Percentiles rank a stretch among this genome's conserved stretches.
These are phyloP conservation scores for Mythimna pallens DNA, from an alignment of 2,888 invertebrate genomes.

Conservation along the genomic window DNA sequence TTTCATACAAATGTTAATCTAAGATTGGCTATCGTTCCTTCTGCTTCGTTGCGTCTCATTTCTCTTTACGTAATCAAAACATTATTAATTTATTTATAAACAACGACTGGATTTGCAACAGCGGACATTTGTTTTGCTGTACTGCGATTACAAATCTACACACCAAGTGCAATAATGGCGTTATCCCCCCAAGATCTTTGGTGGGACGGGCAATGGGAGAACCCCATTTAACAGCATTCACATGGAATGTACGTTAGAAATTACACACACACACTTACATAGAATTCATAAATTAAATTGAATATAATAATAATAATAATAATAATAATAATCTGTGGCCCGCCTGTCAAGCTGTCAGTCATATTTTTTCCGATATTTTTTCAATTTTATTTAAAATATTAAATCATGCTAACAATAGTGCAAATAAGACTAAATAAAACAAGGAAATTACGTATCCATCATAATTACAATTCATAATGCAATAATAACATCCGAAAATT, in stretches of 20 bases:
- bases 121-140: conserved; percentile 12
- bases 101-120: conserved; percentile 6
- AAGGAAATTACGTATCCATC: too few relatives aligned
- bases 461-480: too few relatives aligned
- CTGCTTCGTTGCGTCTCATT: conserved; percentile 35
- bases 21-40: conserved; percentile 27
- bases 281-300: too few relatives aligned
- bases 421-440: too few relatives aligned
- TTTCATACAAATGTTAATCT: conserved; percentile 36
- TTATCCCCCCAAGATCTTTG: conserved; percentile 47
- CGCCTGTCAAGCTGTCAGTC: too few relatives aligned
- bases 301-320: too few relatives aligned
- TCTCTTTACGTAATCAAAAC: conserved; percentile 33
- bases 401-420: too few relatives aligned
- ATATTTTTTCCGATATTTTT: too few relatives aligned
- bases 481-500: too few relatives aligned
- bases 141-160: conserved; percentile 18
- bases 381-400: too few relatives aligned
- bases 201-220: conserved; percentile 16
- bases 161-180: conserved; percentile 12
- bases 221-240: neutral
- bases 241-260: conserved; percentile 3
- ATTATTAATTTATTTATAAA: conserved; percentile 24
- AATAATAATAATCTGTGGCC: too few relatives aligned
- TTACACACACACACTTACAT: neutral